Base-by-base conservation (phyloP, 35 echinoderm and acorn worm species). In the Stichopus chloronotus region DNA sequence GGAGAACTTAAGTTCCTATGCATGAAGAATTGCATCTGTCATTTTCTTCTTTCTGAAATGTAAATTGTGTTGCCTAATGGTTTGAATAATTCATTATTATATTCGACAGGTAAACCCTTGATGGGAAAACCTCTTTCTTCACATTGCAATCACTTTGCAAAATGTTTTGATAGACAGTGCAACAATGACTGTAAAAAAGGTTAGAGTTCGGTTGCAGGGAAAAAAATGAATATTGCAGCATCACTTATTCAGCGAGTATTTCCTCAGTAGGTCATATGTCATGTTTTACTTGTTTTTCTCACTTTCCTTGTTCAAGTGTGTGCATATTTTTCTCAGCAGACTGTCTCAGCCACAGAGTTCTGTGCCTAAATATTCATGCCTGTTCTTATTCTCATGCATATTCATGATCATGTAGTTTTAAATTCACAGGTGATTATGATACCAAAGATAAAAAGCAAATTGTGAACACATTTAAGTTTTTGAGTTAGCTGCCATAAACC, bases 31-130 rank as follows among this genome's bases (percentile, higher is more conserved):
- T 85, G 82, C 82, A 85, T 24, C 7, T 58, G 58, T 19, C 20
- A 53, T n/a, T 74, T 74, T 74, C 14, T 43, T 74, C 0, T 74
- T 74, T 74, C 6, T 74, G 7, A 85, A 58, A 85, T 85, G 82
- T 20, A 85, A 85, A 25, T 59, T 24, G 24, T 85, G 55, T 23
- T 85, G 82, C 82, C 57, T 85, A 85, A 85, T 85, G 82, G 82
- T 58, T 85, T 58, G 82, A 58, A 85, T 85, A 85, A 85, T 85
- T 85, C 56, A 10, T 58, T 74, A 74, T 20, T n/a, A 74, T 74
- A 74, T 74, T 16, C 69, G 69, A 74, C 69, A 74, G 17, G 69
- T 74, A 74, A 74, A 65, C 69, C 17, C 69, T 1, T 74, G 14
- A 74, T 74, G 69, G 19, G 69, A n/a, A 74, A 74, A 19, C 22